Evolutionary conservation across 2,888 invertebrate genomes (phyloP), one percentile per base, ranked within the genome.

Genomic region (Drosophila infuscata): DNA sequence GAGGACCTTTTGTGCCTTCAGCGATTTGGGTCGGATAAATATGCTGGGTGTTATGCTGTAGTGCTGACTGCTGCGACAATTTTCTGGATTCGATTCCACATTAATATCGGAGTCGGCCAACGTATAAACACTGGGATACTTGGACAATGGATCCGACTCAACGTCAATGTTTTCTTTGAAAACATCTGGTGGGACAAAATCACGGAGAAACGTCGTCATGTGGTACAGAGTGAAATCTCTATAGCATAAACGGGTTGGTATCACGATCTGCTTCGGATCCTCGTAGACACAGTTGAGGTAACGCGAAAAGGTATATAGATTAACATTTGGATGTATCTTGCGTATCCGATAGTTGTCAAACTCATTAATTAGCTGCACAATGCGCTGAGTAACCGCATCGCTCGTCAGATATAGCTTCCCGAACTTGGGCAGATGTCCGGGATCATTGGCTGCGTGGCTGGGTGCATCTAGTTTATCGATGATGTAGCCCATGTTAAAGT

Each of bases 141-240:
- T 49, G 12, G 54, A 30, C 4, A 46, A 1, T n/a, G 7, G 6
- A 0, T 51, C 58, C 15, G 8, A 17, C 3, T 46, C 8, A 46
- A 8, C 25, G 11, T 69, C 82, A 0, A 68, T 52, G 2, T 46
- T 33, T 0, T 60, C 67, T 3, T 70, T 25, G 1, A 20, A 6
- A 60, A 2, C 73, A 74, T 89, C 53, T 0, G 83, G 76, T 0
- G 83, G 88, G 8, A 87, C 64, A 32, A 91, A 36, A 32, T 88
- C 83, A 12, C 61, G 20, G 0, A 91, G 54, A 33, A 92, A 92
- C 35, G 70, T 61, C 5, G 88, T 67, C 85, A 83, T 83, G 57
- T 90, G 81, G 38, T 77, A 91, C 0, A 90, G 70, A 1, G 91
- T 89, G 38, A 92, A 92, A 29, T 92, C 92, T 3, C 92, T 89